Percentiles rank a stretch among this genome's conserved stretches.
Conservation (phyloP, 2,797 vertebrate genomes). For the Odontamblyopus rebecca region DNA sequence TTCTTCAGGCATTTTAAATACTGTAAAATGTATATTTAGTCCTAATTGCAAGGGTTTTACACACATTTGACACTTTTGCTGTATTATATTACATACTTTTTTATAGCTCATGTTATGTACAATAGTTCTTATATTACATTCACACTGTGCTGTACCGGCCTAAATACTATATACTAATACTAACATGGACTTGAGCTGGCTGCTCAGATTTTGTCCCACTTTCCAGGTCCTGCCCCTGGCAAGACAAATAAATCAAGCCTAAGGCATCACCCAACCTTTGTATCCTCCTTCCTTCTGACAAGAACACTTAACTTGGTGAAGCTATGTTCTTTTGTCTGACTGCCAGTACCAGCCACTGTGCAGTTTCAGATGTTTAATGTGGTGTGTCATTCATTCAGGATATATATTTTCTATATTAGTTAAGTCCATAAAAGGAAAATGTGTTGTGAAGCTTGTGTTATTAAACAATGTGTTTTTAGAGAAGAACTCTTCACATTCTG, state of each 20-base stretch:
- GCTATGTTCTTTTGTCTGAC: slow-evolving; percentile 56
- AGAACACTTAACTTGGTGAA: slow-evolving; percentile 54
- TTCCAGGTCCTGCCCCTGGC: slow-evolving; percentile 58
- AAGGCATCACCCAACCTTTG: slow-evolving; percentile 61
- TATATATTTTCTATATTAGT: slow-evolving; percentile 33
- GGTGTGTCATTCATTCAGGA: slow-evolving; percentile 47
- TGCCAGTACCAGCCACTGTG: slow-evolving; percentile 46
- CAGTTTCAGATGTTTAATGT: slow-evolving; percentile 38
- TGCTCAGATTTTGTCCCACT: slow-evolving; percentile 52
- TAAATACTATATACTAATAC: slow-evolving; percentile 36
- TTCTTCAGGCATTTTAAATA: not conserved
- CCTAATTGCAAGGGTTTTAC: not conserved
- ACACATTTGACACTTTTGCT: not conserved
- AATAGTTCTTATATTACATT: not conserved
- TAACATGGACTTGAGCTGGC: slow-evolving; percentile 46
- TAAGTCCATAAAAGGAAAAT: not conserved
- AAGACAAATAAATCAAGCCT: slow-evolving; percentile 68
- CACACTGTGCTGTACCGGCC: slow-evolving; percentile 25
- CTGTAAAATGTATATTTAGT: not conserved
- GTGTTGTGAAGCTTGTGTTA: not conserved
- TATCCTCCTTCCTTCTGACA: slow-evolving; percentile 52
- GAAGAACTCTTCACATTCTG: too few relatives aligned
- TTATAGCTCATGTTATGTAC: not conserved
- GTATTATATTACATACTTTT: not conserved
- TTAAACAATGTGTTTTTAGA: not conserved